Base-by-base conservation (phyloP, 2,113 vertebrate species). In the Indri indri region DNA sequence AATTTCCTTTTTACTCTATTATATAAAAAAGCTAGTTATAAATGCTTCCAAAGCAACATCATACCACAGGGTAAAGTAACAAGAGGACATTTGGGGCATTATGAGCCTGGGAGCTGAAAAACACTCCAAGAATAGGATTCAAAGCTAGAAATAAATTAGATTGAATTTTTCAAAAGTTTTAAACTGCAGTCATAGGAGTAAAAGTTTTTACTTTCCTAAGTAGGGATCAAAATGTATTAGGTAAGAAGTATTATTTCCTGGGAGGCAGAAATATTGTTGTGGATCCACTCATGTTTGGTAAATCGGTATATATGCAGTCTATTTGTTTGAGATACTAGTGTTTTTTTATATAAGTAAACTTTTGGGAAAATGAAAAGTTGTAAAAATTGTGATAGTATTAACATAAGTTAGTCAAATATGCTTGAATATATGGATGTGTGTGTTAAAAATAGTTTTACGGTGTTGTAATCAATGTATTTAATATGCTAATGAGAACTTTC, bases 121-220 rank as follows among this genome's bases (percentile, higher is more conserved):
- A 47, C 61, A 91, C 12, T 77, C 18, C 17, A 94, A 40, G 32
- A 65, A 47, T 37, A 94, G 5, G 7, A 92, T 54, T 94, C 17
- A 47, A 83, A 92, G 37, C 47, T 79, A 9, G 37, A 90, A 83
- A 61, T 87, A 96, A 90, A 88, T 88, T 96, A 70, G 2, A 76
- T 0, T 20, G 42, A 63, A 88, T 81, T 91, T 68, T 93, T 94
- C 6, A 57, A n/a, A 94, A 91, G 2, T 86, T 96, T 93, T 57
- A 74, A 79, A 86, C 14, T 77, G 9, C 17, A 85, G 23, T 47
- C 30, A 13, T 47, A 27, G 34, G 17, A 47, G 12, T 47, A 13
- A 54, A 94, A 81, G 22, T 32, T 80, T 95, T 96, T 68, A 2
- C 13, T 16, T 85, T 22, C 27, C n/a, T 40, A 92, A 54, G 14